Conservation (phyloP, 1,140 invertebrate genomes). For the Lethrus apterus region DNA sequence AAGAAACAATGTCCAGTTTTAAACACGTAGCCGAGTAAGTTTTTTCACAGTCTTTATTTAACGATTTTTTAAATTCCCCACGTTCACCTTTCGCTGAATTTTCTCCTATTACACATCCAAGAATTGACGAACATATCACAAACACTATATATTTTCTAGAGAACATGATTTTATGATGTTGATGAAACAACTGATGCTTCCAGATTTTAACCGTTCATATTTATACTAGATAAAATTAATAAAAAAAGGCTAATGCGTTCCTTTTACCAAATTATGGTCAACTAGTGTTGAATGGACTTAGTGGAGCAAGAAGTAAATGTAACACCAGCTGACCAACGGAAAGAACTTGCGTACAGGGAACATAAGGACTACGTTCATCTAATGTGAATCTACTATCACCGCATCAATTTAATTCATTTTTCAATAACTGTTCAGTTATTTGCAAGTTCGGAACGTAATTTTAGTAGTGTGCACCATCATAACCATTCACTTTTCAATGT, state of each 20-base stretch:
- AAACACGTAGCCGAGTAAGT: slow-evolving; percentile 68
- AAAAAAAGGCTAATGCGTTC: slow-evolving; percentile 13
- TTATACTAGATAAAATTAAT: slow-evolving; percentile 7
- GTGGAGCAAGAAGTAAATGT: slow-evolving; percentile 29
- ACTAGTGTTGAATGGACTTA: slow-evolving; percentile 22
- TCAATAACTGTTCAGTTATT: slow-evolving; percentile 25
- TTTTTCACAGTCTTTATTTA: slow-evolving; percentile 57
- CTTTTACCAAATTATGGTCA: slow-evolving; percentile 21
- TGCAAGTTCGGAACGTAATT: slow-evolving; percentile 16
- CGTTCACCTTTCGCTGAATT: slow-evolving; percentile 23
- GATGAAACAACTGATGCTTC: slow-evolving; percentile 18
- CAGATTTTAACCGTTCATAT: slow-evolving; percentile 1
- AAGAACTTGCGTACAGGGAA: slow-evolving; percentile 5
- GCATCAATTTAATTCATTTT: slow-evolving; percentile 22
- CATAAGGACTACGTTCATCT: slow-evolving; percentile 9
- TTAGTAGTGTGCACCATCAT: slow-evolving; percentile 9
- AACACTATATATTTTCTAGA: slow-evolving; percentile 7
- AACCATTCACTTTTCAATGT: slow-evolving; percentile 13
- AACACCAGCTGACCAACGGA: slow-evolving; percentile 5
- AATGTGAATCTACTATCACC: slow-evolving; percentile 17
- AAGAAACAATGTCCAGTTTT: slow-evolving; percentile 70
- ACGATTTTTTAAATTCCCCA: slow-evolving; percentile 36
- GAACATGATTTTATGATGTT: slow-evolving; percentile 13
- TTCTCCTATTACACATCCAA: slow-evolving; percentile 8
- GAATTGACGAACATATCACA: slow-evolving; percentile 1